Percentiles rank a stretch among this genome's conserved stretches.
Conservation (phyloP, 2,797 vertebrate species). For the Argyrosomus regius region DNA sequence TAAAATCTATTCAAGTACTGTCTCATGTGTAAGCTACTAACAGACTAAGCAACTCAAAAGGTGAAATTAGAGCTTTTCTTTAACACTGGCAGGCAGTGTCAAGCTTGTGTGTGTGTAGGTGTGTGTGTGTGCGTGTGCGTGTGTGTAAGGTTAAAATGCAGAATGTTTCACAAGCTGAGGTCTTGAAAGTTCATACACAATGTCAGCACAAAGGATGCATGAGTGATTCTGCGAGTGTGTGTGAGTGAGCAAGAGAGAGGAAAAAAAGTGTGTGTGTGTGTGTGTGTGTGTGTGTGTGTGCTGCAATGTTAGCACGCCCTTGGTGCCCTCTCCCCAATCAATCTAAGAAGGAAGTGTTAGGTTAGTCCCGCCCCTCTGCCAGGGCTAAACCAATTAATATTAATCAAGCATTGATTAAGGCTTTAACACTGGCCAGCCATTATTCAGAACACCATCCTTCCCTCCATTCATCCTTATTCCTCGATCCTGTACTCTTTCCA, state of each 20-base stretch:
- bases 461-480: constrained; percentile 42
- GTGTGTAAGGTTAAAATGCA: constrained; percentile 61
- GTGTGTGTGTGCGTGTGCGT: constrained; percentile 3
- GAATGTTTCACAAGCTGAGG: constrained; percentile 58
- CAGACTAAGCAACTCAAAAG: not conserved
- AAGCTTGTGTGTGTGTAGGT: constrained; percentile 8
- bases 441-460: constrained; percentile 75
- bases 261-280: constrained; percentile 8
- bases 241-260: not conserved
- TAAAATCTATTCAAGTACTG: constrained; percentile 11
- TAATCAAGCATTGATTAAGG: constrained; percentile 87
- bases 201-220: constrained; percentile 72
- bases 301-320: constrained; percentile 74
- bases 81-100: not conserved
- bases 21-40: not conserved
- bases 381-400: constrained; percentile 83
- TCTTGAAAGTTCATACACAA: constrained; percentile 63
- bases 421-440: constrained; percentile 77
- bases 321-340: constrained; percentile 79
- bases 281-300: constrained; percentile 3
- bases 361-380: constrained; percentile 76
- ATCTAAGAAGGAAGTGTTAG: constrained; percentile 80
- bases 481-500: constrained; percentile 12
- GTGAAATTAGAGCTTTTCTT: constrained; percentile 18
- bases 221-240: constrained; percentile 52